phyloP scores from a whole-genome alignment of 2,797 vertebrate genomes.

The Brachymystax lenok region DNA sequence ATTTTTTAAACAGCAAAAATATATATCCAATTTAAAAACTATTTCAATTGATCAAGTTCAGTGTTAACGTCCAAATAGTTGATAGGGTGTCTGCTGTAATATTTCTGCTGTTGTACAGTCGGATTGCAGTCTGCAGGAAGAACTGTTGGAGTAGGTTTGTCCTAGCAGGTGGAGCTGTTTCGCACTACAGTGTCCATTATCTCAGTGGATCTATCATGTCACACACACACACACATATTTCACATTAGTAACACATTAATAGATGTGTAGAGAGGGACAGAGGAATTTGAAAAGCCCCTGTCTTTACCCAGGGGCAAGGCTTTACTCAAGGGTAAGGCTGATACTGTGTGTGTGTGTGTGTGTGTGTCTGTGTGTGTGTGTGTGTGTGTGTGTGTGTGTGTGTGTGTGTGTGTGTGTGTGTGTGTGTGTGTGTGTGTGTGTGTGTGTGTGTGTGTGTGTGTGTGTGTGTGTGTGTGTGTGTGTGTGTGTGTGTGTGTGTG shows the following conservation, averaged over 20 bases:
- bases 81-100: too few species aligned
- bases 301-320: constrained; percentile 43
- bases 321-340: constrained; percentile 20
- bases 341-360: constrained; percentile 23
- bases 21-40: too few species aligned
- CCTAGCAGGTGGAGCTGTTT: neutral
- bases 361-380: neutral
- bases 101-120: neutral
- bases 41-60: too few species aligned
- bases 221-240: too few species aligned
- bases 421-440: constrained; percentile 25
- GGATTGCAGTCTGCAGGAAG: neutral
- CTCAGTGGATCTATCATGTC: neutral
- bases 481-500: constrained; percentile 13
- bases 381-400: constrained; percentile 3
- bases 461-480: constrained; percentile 9
- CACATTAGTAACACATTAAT: constrained; percentile 20
- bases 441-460: constrained; percentile 27
- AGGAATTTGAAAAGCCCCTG: constrained; percentile 52
- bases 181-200: neutral
- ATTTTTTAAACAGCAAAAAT: too few species aligned
- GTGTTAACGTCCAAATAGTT: too few species aligned
- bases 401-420: neutral
- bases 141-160: neutral
- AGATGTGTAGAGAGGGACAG: constrained; percentile 54